Evolutionary conservation across 1,140 invertebrate genomes (phyloP), one percentile per base, ranked within the genome.

Genomic region (Doryteuthis pealeii): DNA sequence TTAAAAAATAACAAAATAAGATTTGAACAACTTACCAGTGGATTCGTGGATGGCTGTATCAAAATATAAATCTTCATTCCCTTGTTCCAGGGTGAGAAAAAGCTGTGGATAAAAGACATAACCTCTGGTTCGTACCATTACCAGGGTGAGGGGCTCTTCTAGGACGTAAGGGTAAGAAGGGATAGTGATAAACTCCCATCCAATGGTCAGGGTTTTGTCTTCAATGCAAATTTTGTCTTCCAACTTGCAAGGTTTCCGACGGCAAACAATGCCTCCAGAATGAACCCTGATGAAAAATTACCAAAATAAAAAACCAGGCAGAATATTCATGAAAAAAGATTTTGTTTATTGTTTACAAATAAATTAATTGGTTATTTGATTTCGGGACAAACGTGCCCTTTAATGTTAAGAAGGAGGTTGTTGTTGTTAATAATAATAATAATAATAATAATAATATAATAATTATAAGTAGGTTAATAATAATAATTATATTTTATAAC

Each of bases 191-290:
- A 82, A 85, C 75, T 89, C 86, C 78, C 82, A 87, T 0, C 83
- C 83, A 26, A 89, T 79, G 10, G 85, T 85, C 26, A 82, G 82
- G 1, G 87, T 88, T 49, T 83, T 84, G 76, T 88, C 87, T 49
- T 81, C 71, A 15, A 83, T 70, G 75, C 88, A 89, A 1, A 66
- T 74, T 30, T 78, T 75, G 73, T 88, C 84, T n/a, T 75, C 70
- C 2, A 66, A 33, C 6, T 49, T 45, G 68, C 87, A 88, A 12
- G 76, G 66, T 67, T 74, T 67, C 31, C 83, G 82, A 6, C 78
- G 76, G 71, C 87, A 88, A n/a, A 86, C 74, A 3, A 86, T 67
- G 10, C 83, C 81, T 40, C 81, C 81, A 18, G 66, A 18, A 12
- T 18, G 5, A 0, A 32, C 3, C 32, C 66, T 68, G 66, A 14